phyloP scores from a whole-genome alignment of 1,140 invertebrate genomes.

The Calliopsis andreniformis region DNA sequence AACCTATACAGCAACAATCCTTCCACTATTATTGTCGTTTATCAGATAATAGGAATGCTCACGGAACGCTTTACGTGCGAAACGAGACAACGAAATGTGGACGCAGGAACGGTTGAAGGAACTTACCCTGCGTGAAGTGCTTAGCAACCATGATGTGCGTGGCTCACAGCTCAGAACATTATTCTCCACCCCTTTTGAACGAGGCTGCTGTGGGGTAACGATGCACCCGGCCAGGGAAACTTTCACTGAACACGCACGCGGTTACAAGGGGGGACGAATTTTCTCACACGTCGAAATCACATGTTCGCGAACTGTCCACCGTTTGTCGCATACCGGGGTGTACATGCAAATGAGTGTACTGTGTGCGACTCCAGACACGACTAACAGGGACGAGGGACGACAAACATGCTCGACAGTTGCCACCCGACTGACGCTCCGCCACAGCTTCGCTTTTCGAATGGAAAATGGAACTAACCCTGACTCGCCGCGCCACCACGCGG shows the following conservation, averaged over 20 bases:
- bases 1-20: background rate
- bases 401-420: slow-evolving; percentile 71
- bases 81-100: background rate
- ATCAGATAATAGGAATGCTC: slow-evolving; percentile 3
- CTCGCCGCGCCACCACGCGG: slow-evolving; percentile 32
- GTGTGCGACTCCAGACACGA: slow-evolving; percentile 31
- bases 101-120: slow-evolving; percentile 41
- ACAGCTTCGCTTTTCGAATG: slow-evolving; percentile 38
- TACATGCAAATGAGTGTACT: slow-evolving; percentile 37
- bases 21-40: background rate
- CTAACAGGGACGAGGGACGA: slow-evolving; percentile 15
- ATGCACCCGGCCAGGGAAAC: slow-evolving; percentile 53
- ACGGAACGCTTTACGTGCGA: background rate
- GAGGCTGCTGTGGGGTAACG: slow-evolving; percentile 42
- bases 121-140: slow-evolving; percentile 78
- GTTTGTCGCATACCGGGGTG: slow-evolving; percentile 36
- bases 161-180: slow-evolving; percentile 59
- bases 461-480: slow-evolving; percentile 26
- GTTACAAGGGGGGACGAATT: slow-evolving; percentile 25
- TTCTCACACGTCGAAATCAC: slow-evolving; percentile 66
- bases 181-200: slow-evolving; percentile 51
- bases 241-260: slow-evolving; percentile 36
- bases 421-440: slow-evolving; percentile 72
- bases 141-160: slow-evolving; percentile 75
- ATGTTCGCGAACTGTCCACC: slow-evolving; percentile 63